phyloP scores from a whole-genome alignment of 1,140 invertebrate genomes.

The Halictus rubicundus region DNA sequence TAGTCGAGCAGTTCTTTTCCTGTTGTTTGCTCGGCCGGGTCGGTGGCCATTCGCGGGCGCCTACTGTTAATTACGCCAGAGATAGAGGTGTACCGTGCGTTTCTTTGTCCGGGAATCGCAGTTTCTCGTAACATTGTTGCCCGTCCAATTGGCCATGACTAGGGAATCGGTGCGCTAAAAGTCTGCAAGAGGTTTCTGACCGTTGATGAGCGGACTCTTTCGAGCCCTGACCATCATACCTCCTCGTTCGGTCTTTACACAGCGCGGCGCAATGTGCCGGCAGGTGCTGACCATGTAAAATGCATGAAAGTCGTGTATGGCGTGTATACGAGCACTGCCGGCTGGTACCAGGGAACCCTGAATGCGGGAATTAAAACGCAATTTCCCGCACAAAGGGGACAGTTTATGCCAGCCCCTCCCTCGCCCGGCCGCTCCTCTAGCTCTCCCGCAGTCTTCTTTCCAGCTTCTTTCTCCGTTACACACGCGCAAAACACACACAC shows the following conservation, averaged over 20 bases:
- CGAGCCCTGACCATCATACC: constrained; percentile 31
- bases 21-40: not conserved
- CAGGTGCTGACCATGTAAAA: constrained; percentile 75
- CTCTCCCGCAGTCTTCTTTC: constrained; percentile 8
- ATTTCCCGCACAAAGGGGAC: constrained; percentile 79
- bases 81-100: not conserved
- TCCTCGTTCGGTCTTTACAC: constrained; percentile 44
- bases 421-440: not conserved
- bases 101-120: constrained; percentile 12
- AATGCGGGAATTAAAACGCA: constrained; percentile 81
- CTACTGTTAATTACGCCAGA: not conserved
- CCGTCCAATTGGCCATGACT: constrained; percentile 34
- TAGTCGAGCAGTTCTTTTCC: not conserved
- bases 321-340: constrained; percentile 66
- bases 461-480: not conserved
- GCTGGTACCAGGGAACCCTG: constrained; percentile 63
- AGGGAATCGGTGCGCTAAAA: constrained; percentile 36
- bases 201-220: constrained; percentile 49
- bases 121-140: constrained; percentile 20
- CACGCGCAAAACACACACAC: too few species aligned
- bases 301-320: constrained; percentile 73
- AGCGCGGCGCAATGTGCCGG: constrained; percentile 42
- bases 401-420: constrained; percentile 75
- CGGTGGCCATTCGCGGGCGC: not conserved
- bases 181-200: constrained; percentile 20